phyloP scores from a whole-genome alignment of 2,113 vertebrate species.

The Xyliphius kryptos region DNA sequence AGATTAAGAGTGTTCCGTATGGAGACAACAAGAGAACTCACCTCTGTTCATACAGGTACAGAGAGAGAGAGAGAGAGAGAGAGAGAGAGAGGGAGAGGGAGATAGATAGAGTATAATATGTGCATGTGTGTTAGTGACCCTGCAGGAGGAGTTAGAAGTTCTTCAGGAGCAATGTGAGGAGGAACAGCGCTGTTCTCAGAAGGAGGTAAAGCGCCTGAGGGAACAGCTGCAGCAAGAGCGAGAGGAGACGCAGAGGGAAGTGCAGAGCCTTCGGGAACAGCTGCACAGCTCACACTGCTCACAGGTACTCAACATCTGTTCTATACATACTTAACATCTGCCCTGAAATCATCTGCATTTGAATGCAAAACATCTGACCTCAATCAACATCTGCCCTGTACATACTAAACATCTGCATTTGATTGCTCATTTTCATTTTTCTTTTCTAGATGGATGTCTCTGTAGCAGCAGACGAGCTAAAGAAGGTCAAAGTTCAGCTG shows the following conservation, averaged over 20 bases:
- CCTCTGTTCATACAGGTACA: slow-evolving; percentile 45
- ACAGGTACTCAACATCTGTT: slow-evolving; percentile 58
- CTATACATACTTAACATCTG: too few species aligned
- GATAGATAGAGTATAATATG: too few species aligned
- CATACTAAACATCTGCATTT: too few species aligned
- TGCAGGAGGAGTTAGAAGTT: slow-evolving; percentile 36
- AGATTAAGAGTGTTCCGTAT: slow-evolving; percentile 58
- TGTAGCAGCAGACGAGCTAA: slow-evolving; percentile 62
- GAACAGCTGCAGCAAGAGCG: slow-evolving; percentile 56
- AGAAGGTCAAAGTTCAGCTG: slow-evolving; percentile 60
- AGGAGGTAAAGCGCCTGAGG: slow-evolving; percentile 53
- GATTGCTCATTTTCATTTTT: not conserved
- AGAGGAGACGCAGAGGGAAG: slow-evolving; percentile 52
- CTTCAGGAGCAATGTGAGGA: slow-evolving; percentile 56
- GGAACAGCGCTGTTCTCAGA: slow-evolving; percentile 52
- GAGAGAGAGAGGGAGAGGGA: too few species aligned
- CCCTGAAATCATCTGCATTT: not conserved
- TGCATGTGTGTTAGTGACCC: not conserved
- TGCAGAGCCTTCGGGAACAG: slow-evolving; percentile 51
- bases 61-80: too few species aligned
- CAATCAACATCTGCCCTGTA: too few species aligned
- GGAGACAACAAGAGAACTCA: slow-evolving; percentile 60
- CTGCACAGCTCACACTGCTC: slow-evolving; percentile 56
- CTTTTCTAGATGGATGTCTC: slow-evolving; percentile 55
- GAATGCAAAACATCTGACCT: too few species aligned